Base-by-base conservation (phyloP, 2,888 invertebrate genomes). In the Panorpa germanica region DNA sequence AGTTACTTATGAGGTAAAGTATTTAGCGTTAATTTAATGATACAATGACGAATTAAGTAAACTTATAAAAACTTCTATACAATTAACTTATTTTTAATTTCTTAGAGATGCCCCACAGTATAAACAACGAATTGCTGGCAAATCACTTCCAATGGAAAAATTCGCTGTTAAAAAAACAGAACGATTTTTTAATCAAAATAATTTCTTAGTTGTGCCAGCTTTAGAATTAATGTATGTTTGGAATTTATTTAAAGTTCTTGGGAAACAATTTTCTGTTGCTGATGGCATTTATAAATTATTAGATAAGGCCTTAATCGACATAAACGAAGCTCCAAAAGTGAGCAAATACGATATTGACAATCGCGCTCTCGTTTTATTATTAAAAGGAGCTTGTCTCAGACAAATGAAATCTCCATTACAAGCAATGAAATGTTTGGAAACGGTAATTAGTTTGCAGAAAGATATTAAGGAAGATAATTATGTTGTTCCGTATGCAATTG, bases 121-220 rank as follows among this genome's bases (percentile, higher is more conserved):
- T 51, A 86, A 85, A 44, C 83, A 90, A 47, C 67, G 82, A 33
- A 83, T 95, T 32, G 91, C 93, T 17, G 95, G 96, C 1, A 95
- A 95, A 55, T 93, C 93, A 1, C 56, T 96, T 38, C 95, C 96
- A 2, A 78, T 93, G 70, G 95, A 96, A 54, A 96, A 96, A 53
- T 95, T 93, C 55, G 78, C 81, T 25, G 69, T 83, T n/a, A 77
- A 74, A 46, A 83, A 86, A 41, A 69, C 85, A 25, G 69, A 72
- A 39, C 65, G 88, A 29, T 93, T 71, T 53, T 64, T 69, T 36
- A 63, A 63, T 20, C 86, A 90, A 49, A 67, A 71, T 29, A 64
- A 72, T 29, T 60, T 58, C 22, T 60, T 96, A 14, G 54, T 78
- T 4, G 59, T 93, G 40, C 91, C 95, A 2, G 75, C 75, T 12